Evolutionary conservation across 2,797 vertebrate genomes (phyloP).

Genomic region (Hippoglossus hippoglossus): DNA sequence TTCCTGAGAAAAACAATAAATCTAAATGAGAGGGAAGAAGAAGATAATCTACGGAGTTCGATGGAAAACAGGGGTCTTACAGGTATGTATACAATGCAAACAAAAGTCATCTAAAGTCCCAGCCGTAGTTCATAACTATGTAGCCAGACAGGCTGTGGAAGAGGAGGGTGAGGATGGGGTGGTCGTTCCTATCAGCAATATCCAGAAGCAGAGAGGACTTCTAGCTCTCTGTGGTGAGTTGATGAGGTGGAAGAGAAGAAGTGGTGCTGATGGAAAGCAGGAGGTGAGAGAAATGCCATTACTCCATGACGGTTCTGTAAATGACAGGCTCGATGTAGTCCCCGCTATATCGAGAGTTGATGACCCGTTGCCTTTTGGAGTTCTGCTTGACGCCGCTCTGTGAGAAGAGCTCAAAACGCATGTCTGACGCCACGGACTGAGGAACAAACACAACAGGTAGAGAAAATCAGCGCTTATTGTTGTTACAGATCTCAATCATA

Average conservation of each 20-base stretch:
- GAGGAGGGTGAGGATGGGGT: neutral
- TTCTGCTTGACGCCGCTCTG: constrained; percentile 93
- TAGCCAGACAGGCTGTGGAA: constrained; percentile 59
- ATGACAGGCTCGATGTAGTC: constrained; percentile 96
- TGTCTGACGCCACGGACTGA: constrained; percentile 97
- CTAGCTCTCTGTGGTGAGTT: constrained; percentile 16
- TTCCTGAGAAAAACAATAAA: constrained; percentile 47
- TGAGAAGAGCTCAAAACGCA: constrained; percentile 96
- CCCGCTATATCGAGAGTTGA: constrained; percentile 96
- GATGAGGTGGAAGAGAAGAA: neutral
- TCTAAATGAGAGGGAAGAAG: constrained; percentile 12
- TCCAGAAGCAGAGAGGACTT: constrained; percentile 13
- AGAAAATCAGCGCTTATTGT: neutral
- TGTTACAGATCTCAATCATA: neutral
- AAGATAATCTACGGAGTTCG: constrained; percentile 20
- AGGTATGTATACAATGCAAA: constrained; percentile 49
- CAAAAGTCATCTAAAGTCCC: constrained; percentile 66
- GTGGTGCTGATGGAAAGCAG: neutral
- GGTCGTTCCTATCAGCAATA: constrained; percentile 29
- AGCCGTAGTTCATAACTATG: constrained; percentile 76
- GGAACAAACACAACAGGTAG: neutral
- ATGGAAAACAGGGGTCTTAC: constrained; percentile 23
- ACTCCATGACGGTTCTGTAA: constrained; percentile 98
- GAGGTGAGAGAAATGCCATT: constrained; percentile 37
- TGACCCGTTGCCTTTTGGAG: constrained; percentile 95